Percentiles rank a stretch among this genome's conserved stretches.
Conservation (phyloP, 1,140 invertebrate species). For the Drosophila biarmipes region DNA sequence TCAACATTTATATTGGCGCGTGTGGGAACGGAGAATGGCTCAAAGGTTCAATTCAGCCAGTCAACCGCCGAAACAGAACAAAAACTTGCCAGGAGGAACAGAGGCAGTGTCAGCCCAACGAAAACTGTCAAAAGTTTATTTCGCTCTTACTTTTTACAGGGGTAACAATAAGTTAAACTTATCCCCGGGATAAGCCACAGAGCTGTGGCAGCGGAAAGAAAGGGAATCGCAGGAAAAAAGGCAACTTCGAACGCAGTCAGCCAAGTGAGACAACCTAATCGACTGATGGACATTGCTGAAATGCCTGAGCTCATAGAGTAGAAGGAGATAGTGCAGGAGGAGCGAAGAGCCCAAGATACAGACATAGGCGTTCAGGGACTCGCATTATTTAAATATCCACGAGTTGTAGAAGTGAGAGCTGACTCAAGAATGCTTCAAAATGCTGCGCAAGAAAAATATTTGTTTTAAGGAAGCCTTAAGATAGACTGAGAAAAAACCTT, state of each 20-base stretch:
- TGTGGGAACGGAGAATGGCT: constrained; percentile 59
- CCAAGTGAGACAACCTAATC: constrained; percentile 52
- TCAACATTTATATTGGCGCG: constrained; percentile 70
- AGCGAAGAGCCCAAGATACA: neutral
- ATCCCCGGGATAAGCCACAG: constrained; percentile 44
- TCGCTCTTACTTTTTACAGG: constrained; percentile 39
- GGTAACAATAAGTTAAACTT: constrained; percentile 73
- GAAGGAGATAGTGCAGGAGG: neutral
- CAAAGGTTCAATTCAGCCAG: constrained; percentile 58
- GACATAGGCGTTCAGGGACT: neutral
- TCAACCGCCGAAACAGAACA: constrained; percentile 44
- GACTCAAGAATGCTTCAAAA: neutral
- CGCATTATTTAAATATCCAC: neutral
- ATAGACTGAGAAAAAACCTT: too few species aligned
- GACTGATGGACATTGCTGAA: constrained; percentile 44
- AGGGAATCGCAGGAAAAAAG: constrained; percentile 3
- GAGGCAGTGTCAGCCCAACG: constrained; percentile 30
- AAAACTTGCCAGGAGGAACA: constrained; percentile 52
- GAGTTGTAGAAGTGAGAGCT: neutral
- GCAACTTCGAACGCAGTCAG: constrained; percentile 8
- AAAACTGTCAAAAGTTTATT: constrained; percentile 73
- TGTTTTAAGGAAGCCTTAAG: neutral
- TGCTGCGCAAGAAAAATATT: neutral
- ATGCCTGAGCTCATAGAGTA: constrained; percentile 24
- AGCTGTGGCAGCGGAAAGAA: constrained; percentile 38